Evolutionary conservation across 2,888 invertebrate genomes (phyloP).

Genomic region (Zygogramma bicolorata): DNA sequence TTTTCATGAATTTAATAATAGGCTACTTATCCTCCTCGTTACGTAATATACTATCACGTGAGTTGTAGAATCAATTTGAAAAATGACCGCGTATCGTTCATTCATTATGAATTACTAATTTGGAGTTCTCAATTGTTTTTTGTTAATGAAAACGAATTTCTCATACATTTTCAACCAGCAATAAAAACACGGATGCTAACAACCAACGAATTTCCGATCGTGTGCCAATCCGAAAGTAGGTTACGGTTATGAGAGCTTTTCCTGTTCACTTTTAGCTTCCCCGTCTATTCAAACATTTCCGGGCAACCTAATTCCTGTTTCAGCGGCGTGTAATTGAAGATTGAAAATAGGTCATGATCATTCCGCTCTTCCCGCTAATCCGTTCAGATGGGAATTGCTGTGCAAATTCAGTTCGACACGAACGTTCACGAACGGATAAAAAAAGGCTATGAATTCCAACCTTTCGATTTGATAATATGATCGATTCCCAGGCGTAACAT

Average conservation of each 20-base stretch:
- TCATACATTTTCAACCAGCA: too few relatives aligned
- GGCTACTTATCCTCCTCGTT: too few relatives aligned
- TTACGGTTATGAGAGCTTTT: constrained; percentile 44
- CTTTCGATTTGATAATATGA: neutral
- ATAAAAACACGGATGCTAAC: neutral
- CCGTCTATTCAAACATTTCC: constrained; percentile 50
- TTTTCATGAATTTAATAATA: too few relatives aligned
- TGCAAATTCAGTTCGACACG: neutral
- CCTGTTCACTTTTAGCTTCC: constrained; percentile 45
- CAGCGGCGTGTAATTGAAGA: constrained; percentile 57
- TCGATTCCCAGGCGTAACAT: neutral
- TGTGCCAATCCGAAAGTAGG: constrained; percentile 40
- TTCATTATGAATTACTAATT: too few relatives aligned
- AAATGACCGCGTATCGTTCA: too few relatives aligned
- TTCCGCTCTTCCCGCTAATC: neutral
- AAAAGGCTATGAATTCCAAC: neutral
- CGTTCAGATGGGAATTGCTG: neutral
- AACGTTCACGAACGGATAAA: neutral
- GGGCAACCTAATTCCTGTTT: constrained; percentile 56
- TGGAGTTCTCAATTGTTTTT: too few relatives aligned
- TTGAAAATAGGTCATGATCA: constrained; percentile 56
- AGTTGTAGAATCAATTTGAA: too few relatives aligned
- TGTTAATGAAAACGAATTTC: too few relatives aligned
- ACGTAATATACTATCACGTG: too few relatives aligned
- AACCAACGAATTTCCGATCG: neutral